Evolutionary conservation across 2,797 vertebrate genomes (phyloP), one percentile per base, ranked within the genome.

Genomic region (Chiroxiphia lanceolata): DNA sequence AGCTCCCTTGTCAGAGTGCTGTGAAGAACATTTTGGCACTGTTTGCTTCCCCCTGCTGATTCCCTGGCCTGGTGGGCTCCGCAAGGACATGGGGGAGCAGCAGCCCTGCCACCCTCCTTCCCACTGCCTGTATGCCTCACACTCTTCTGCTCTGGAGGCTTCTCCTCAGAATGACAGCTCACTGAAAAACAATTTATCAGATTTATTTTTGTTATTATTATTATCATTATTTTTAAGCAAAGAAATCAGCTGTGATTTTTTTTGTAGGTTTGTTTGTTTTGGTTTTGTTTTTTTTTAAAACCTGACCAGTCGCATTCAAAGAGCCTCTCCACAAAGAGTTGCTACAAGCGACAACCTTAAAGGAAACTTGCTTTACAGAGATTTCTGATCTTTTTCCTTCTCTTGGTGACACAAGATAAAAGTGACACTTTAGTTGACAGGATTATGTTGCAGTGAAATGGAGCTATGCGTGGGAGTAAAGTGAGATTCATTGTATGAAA

Each of bases 11-110:
- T 84, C 94, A 95, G 87, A 57, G 57, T 42, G 82, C 74, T 83
- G 74, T 50, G 61, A 95, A 74, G 50, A 92, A 59, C 17, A 50
- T 90, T 94, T 94, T 94, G 89, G 84, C 84, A 83, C 54, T 60
- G 59, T 34, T 70, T 63, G 16, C 70, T 92, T 25, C 53, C 70
- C 20, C 20, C n/a, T 0, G 0, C 53, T 75, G 91, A 20, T 33
- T 78, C 69, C 80, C 69, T 8, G 6, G 65, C 72, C 74, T 6
- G 1, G 54, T 2, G 3, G 64, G 79, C 54, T 92, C 76, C 61
- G 44, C 7, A 19, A 74, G 38, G 68, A 68, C 0, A 1, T 16
- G 51, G 77, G 47, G 71, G 51, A 40, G 78, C 50, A 82, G 84
- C 83, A 65, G 22, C 5, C 1, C 71, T 71, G 38, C 29, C 76